A percentile compares a stretch with the other conserved stretches of the same genome.
Evolutionary conservation across 1,140 invertebrate species (phyloP).

Genomic region (Lepidurus arcticus): DNA sequence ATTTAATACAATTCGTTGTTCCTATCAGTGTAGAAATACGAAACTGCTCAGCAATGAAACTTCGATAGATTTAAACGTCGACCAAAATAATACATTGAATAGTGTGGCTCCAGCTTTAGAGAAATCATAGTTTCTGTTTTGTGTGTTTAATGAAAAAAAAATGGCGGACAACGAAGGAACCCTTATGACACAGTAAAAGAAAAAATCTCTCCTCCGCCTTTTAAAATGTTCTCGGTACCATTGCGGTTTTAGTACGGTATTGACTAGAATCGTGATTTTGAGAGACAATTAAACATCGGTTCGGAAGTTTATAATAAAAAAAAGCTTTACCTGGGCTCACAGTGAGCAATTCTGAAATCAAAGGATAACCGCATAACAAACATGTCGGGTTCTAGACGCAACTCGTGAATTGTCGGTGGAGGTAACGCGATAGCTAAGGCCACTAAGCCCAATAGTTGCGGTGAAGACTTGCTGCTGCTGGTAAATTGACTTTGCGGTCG

Average conservation of each 20-base stretch:
- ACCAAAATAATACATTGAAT: too few relatives aligned
- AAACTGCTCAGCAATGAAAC: too few relatives aligned
- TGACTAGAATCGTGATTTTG: not conserved
- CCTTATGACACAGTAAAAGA: too few relatives aligned
- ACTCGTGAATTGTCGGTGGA: constrained; percentile 92
- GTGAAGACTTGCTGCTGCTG: constrained; percentile 44
- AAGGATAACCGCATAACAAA: constrained; percentile 94
- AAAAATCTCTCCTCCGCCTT: not conserved
- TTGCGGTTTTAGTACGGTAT: constrained; percentile 4
- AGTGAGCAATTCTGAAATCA: constrained; percentile 92
- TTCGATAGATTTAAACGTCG: too few relatives aligned
- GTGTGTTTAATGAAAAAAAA: too few relatives aligned
- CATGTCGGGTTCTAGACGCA: constrained; percentile 90
- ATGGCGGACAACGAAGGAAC: too few relatives aligned
- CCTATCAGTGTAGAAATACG: too few relatives aligned
- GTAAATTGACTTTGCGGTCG: constrained; percentile 31
- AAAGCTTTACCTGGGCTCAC: constrained; percentile 77
- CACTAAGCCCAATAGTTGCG: constrained; percentile 83
- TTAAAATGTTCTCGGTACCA: not conserved
- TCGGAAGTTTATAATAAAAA: not conserved
- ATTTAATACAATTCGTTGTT: too few relatives aligned
- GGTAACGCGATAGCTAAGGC: constrained; percentile 89
- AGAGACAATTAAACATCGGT: not conserved
- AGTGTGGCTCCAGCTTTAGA: not conserved
- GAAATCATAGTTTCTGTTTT: not conserved